Percentiles rank a stretch among this genome's conserved stretches.
Evolutionary conservation across 2,113 vertebrate species (phyloP).

Genomic region (Alectura lathami): DNA sequence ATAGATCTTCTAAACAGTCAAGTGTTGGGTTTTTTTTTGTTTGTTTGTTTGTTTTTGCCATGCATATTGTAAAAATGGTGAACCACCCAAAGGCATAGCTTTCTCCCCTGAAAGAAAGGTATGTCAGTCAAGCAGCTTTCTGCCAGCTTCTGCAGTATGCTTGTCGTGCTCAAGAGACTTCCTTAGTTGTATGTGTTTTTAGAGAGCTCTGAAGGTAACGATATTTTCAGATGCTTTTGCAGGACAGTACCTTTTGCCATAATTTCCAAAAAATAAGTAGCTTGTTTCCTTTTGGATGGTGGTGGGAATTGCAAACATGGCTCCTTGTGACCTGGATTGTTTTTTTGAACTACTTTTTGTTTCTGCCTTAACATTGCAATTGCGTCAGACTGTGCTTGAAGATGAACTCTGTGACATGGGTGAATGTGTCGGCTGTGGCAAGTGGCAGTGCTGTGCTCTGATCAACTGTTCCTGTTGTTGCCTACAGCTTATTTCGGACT

Average conservation of each 20-base stretch:
- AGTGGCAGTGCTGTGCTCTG: background rate
- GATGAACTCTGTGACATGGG: background rate
- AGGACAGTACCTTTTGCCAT: background rate
- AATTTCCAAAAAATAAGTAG: background rate
- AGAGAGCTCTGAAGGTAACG: background rate
- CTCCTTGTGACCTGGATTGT: background rate
- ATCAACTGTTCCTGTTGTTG: accelerated
- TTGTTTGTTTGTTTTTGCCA: too few relatives aligned
- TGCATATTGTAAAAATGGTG: background rate
- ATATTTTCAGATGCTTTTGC: background rate
- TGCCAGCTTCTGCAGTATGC: background rate
- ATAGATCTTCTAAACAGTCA: background rate
- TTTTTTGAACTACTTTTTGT: background rate
- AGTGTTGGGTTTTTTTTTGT: background rate
- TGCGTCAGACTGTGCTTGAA: background rate
- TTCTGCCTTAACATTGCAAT: background rate
- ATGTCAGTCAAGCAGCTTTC: background rate
- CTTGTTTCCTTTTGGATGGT: background rate
- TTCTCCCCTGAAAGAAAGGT: background rate
- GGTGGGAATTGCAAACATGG: background rate
- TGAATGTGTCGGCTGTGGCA: background rate
- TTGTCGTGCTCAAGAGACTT: background rate
- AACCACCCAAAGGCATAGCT: background rate
- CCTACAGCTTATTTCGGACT: background rate
- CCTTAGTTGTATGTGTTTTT: background rate